Conservation (phyloP, 2,888 invertebrate genomes). For the Stenoptilia bipunctidactyla region DNA sequence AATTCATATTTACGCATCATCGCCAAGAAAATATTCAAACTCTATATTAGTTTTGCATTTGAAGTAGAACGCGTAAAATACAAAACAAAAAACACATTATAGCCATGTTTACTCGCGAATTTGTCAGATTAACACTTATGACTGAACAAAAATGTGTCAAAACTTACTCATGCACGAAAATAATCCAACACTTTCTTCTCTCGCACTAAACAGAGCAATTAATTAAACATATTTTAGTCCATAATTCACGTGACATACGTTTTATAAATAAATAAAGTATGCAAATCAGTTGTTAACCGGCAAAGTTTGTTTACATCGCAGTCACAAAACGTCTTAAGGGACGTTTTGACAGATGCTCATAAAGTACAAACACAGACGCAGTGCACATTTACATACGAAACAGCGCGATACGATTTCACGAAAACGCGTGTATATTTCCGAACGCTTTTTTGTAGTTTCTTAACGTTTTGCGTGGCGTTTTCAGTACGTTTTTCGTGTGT, state of each 20-base stretch:
- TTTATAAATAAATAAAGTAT: constrained; percentile 55
- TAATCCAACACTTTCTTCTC: constrained; percentile 46
- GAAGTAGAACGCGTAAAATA: too few relatives aligned
- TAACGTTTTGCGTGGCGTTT: constrained; percentile 53
- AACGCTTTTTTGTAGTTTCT: constrained; percentile 17
- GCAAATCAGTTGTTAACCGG: constrained; percentile 31
- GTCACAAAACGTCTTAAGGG: constrained; percentile 64
- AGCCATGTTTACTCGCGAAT: constrained; percentile 30
- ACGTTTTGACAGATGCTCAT: constrained; percentile 66
- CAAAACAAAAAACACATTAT: constrained; percentile 4
- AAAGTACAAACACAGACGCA: constrained; percentile 55
- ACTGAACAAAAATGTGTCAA: constrained; percentile 31
- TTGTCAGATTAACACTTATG: constrained; percentile 27
- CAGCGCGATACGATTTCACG: constrained; percentile 19
- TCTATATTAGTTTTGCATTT: too few relatives aligned
- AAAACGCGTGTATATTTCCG: constrained; percentile 25
- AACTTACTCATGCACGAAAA: constrained; percentile 57
- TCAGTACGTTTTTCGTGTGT: constrained; percentile 69
- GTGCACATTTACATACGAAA: constrained; percentile 52
- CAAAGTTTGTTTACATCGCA: constrained; percentile 66
- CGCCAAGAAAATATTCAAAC: too few relatives aligned
- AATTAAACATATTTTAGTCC: constrained; percentile 58
- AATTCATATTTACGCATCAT: too few relatives aligned
- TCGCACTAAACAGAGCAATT: constrained; percentile 46
- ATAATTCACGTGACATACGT: constrained; percentile 53